Conservation (phyloP, 2,888 invertebrate genomes). For the Sepiola atlantica region DNA sequence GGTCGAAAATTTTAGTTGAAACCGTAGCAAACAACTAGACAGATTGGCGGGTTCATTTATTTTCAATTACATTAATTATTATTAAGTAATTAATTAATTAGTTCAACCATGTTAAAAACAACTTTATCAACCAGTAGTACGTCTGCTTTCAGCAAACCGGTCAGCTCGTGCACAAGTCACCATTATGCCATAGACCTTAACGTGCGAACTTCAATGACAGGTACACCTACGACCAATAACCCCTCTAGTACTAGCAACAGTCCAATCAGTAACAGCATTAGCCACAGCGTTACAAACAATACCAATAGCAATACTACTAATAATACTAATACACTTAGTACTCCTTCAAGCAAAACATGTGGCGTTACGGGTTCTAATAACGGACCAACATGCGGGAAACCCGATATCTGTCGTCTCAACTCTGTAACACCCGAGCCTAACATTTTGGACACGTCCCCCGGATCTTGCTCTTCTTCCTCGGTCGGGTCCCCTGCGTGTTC, state of each 20-base stretch:
- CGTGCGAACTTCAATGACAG: not conserved
- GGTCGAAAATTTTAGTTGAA: not conserved
- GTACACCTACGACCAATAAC: not conserved
- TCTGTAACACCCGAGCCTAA: not conserved
- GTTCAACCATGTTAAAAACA: not conserved
- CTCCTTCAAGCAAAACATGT: not conserved
- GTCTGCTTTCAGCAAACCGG: conserved; percentile 37
- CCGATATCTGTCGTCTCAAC: not conserved
- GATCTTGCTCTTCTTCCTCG: not conserved
- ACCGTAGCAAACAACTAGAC: not conserved
- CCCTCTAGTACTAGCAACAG: not conserved
- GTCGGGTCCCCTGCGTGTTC: not conserved
- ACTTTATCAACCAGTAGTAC: not conserved
- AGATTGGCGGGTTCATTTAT: not conserved
- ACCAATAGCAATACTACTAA: not conserved
- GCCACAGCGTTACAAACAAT: not conserved
- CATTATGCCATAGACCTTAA: not conserved
- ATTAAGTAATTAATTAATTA: not conserved
- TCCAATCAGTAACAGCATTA: not conserved
- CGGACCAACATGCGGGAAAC: not conserved
- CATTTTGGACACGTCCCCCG: not conserved
- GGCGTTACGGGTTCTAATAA: not conserved
- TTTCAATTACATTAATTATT: not conserved
- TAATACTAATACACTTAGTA: not conserved
- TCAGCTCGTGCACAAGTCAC: not conserved